Percentiles rank a stretch among this genome's conserved stretches.
Conservation (phyloP, 2,113 vertebrate genomes). For the Panthera uncia region DNA sequence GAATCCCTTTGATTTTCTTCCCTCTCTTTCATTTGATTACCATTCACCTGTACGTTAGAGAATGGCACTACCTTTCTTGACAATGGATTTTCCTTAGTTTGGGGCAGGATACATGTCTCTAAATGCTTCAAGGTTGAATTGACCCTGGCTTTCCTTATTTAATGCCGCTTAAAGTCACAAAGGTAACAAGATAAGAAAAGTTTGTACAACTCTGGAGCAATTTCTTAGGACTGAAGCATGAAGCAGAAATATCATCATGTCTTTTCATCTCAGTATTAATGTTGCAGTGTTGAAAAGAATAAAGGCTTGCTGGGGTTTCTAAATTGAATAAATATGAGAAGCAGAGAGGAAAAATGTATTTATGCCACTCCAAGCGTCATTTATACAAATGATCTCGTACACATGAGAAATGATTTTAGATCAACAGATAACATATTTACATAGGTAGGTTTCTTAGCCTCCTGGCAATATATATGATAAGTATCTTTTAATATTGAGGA, state of each 20-base stretch:
- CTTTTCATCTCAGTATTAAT: slow-evolving; percentile 62
- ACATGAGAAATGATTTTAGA: slow-evolving; percentile 58
- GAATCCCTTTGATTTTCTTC: neutral
- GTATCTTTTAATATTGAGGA: slow-evolving; percentile 71
- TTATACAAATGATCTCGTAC: slow-evolving; percentile 67
- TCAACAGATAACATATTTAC: slow-evolving; percentile 74
- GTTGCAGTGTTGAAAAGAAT: neutral
- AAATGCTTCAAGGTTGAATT: neutral
- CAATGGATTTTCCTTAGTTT: slow-evolving; percentile 1
- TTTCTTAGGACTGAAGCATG: slow-evolving; percentile 49
- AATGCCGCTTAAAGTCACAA: slow-evolving; percentile 16
- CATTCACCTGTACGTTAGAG: neutral
- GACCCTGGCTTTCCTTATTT: neutral
- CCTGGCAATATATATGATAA: slow-evolving; percentile 68
- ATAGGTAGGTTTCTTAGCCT: slow-evolving; percentile 60
- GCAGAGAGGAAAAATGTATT: slow-evolving; percentile 31
- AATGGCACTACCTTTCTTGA: neutral
- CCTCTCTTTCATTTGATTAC: neutral
- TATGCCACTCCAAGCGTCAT: slow-evolving; percentile 42
- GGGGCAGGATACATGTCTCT: neutral
- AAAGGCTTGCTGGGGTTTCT: slow-evolving; percentile 57
- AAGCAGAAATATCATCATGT: slow-evolving; percentile 50
- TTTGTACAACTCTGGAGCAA: neutral
- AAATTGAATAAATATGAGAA: slow-evolving; percentile 64
- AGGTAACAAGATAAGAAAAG: slow-evolving; percentile 20